Conservation (phyloP, 2,113 vertebrate species). For the Dolichotis patagonum region DNA sequence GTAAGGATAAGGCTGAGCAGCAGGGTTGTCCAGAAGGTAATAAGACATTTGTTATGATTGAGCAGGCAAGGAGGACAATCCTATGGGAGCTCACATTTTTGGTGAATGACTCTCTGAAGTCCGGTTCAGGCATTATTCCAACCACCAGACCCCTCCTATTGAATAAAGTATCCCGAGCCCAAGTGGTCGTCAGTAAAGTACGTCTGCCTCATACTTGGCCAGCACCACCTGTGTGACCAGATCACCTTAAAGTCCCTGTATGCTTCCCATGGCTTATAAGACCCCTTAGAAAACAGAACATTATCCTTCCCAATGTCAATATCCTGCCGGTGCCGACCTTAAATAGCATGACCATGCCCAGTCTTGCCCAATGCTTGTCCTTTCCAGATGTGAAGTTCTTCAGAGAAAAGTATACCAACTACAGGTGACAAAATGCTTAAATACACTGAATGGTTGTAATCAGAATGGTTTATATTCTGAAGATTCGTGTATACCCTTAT, state of each 20-base stretch:
- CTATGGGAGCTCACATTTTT: not conserved
- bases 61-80: not conserved
- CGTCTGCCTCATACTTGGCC: not conserved
- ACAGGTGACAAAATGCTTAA: not conserved
- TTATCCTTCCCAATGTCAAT: not conserved
- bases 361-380: not conserved
- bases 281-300: not conserved
- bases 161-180: not conserved
- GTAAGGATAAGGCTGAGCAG: not conserved
- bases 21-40: not conserved
- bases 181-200: not conserved
- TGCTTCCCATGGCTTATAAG: not conserved
- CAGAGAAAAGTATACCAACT: not conserved
- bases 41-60: not conserved
- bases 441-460: not conserved
- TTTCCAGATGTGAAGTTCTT: not conserved
- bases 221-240: not conserved
- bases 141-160: not conserved
- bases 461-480: not conserved
- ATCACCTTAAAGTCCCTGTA: not conserved
- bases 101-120: not conserved
- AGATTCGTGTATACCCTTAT: constrained; percentile 29
- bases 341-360: not conserved
- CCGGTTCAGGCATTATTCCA: not conserved
- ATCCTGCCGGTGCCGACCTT: not conserved